Evolutionary conservation across 2,113 vertebrate genomes (phyloP).

Genomic region (Triplophysa tibetana): DNA sequence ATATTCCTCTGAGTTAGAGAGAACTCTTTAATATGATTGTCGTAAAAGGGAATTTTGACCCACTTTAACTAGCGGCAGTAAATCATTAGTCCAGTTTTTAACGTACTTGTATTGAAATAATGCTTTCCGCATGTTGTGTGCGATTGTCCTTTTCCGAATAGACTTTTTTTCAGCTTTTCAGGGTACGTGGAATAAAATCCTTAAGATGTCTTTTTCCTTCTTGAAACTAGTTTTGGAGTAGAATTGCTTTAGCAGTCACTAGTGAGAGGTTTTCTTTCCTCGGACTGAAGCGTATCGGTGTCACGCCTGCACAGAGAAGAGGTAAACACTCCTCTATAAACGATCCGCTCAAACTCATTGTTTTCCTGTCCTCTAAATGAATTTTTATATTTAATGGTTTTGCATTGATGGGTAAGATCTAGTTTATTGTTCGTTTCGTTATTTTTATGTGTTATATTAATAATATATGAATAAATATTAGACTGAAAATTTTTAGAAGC

Average conservation of each 20-base stretch:
- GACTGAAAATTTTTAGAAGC: too few relatives aligned
- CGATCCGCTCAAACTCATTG: too few relatives aligned
- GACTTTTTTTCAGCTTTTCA: conserved; percentile 40
- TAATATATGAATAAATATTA: too few relatives aligned
- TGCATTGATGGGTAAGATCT: too few relatives aligned
- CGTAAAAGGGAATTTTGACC: conserved; percentile 52
- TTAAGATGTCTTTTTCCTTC: conserved; percentile 47
- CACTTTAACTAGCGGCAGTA: conserved; percentile 52
- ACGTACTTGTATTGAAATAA: conserved; percentile 53
- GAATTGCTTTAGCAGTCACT: conserved; percentile 59
- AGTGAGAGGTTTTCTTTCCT: conserved; percentile 39
- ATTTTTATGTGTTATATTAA: too few relatives aligned
- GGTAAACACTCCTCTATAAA: background rate
- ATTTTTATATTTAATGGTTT: too few relatives aligned
- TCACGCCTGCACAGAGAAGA: conserved; percentile 31
- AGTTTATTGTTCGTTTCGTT: too few relatives aligned
- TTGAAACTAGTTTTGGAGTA: conserved; percentile 53
- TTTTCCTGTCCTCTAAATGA: too few relatives aligned
- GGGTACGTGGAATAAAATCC: conserved; percentile 48
- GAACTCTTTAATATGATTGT: conserved; percentile 46
- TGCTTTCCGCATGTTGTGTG: conserved; percentile 58
- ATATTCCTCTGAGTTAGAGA: conserved; percentile 41
- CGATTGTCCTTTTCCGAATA: conserved; percentile 43
- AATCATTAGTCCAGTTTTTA: conserved; percentile 56
- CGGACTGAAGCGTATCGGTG: conserved; percentile 49